These are phyloP conservation scores for Tyrophagus putrescentiae DNA, from an alignment of 1,140 invertebrate genomes.

Conservation along the genomic window DNA sequence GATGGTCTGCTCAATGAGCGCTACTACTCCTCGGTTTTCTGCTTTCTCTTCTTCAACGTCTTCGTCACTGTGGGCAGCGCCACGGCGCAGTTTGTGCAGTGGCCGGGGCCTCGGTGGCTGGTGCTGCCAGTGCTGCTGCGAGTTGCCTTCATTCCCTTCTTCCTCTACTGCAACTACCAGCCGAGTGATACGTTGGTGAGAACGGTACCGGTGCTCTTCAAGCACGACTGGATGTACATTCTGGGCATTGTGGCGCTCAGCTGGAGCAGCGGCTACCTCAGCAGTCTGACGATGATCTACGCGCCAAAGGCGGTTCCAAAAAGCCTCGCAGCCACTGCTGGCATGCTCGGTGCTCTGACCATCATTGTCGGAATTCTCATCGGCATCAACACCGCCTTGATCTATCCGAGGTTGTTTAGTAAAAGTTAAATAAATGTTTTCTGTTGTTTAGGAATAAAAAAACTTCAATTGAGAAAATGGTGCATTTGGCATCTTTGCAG, in stretches of 20 bases:
- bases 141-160: constrained; percentile 67
- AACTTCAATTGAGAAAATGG: no score
- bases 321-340: constrained; percentile 65
- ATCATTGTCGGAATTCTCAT: constrained; percentile 73
- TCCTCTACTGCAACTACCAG: constrained; percentile 76
- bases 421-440: no score
- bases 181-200: constrained; percentile 40
- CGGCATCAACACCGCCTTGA: constrained; percentile 59
- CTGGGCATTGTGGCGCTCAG: constrained; percentile 55
- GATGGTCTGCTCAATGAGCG: constrained; percentile 25
- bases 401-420: constrained; percentile 41
- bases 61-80: constrained; percentile 76
- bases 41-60: constrained; percentile 86
- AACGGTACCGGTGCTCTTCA: constrained; percentile 52
- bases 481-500: no score
- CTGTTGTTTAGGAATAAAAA: no score
- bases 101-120: background rate
- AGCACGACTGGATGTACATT: constrained; percentile 73
- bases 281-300: constrained; percentile 92
- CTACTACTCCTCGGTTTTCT: constrained; percentile 59
- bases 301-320: constrained; percentile 67
- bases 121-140: constrained; percentile 58
- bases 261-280: constrained; percentile 73
- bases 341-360: constrained; percentile 85
- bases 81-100: constrained; percentile 46